Evolutionary conservation across 2,797 vertebrate genomes (phyloP).

Genomic region (Sebastes trivittatus): DNA sequence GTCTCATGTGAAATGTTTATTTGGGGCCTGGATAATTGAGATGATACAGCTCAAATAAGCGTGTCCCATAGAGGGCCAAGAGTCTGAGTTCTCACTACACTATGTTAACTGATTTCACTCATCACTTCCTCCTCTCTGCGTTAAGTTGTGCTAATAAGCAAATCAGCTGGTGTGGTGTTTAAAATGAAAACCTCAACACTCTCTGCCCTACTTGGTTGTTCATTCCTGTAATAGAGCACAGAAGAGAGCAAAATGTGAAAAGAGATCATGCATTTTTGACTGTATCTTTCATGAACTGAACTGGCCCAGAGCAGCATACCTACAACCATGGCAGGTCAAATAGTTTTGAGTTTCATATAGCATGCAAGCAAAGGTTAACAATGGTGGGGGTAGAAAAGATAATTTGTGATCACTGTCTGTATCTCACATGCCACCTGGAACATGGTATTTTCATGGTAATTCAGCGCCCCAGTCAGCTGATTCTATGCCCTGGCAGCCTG

Average conservation of each 20-base stretch:
- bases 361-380: background rate
- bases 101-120: conserved; percentile 21
- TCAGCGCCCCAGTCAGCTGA: background rate
- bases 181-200: background rate
- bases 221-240: background rate
- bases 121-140: conserved; percentile 12
- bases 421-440: background rate
- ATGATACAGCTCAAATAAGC: background rate
- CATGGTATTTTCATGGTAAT: background rate
- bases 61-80: background rate
- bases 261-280: background rate
- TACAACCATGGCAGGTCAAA: background rate
- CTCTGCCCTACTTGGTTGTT: background rate
- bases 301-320: background rate
- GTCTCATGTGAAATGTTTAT: background rate
- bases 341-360: background rate
- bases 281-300: background rate
- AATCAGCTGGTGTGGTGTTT: conserved; percentile 1
- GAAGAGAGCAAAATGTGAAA: background rate
- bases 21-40: background rate
- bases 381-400: background rate
- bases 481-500: background rate
- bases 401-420: background rate
- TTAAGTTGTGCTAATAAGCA: conserved; percentile 9
- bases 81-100: conserved; percentile 1